phyloP scores from a whole-genome alignment of 2,888 invertebrate species.

The Eupithecia tripunctaria region DNA sequence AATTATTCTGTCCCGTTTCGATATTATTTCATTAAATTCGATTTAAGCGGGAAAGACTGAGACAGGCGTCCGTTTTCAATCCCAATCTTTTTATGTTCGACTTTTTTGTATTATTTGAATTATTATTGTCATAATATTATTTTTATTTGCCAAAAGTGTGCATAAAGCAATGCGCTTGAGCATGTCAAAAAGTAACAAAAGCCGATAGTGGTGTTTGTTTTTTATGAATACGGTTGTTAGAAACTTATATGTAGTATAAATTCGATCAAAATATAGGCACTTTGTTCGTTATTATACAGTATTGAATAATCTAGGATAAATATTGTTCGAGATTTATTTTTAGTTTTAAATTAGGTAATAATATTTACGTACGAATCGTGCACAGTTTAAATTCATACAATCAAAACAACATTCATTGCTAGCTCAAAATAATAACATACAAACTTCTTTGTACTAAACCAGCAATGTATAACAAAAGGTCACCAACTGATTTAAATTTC shows the following conservation, averaged over 20 bases:
- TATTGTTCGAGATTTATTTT: constrained; percentile 34
- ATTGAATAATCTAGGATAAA: constrained; percentile 33
- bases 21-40: neutral
- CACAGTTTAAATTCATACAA: neutral
- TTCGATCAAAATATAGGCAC: constrained; percentile 58
- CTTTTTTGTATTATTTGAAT: neutral
- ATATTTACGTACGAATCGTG: constrained; percentile 9
- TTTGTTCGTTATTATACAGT: constrained; percentile 40
- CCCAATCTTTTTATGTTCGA: neutral
- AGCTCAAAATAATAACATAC: constrained; percentile 16
- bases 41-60: neutral
- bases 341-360: neutral
- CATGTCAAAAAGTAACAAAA: neutral
- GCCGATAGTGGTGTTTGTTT: neutral
- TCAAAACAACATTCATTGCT: constrained; percentile 14
- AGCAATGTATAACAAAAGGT: constrained; percentile 35
- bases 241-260: constrained; percentile 49
- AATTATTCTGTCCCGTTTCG: neutral
- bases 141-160: neutral
- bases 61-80: neutral
- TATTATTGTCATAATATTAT: too few species aligned
- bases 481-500: neutral
- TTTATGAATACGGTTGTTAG: constrained; percentile 25
- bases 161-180: neutral
- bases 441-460: constrained; percentile 15